These are phyloP conservation scores for Crotalus viridis DNA, from an alignment of 2,113 vertebrate species.

Conservation along the genomic window DNA sequence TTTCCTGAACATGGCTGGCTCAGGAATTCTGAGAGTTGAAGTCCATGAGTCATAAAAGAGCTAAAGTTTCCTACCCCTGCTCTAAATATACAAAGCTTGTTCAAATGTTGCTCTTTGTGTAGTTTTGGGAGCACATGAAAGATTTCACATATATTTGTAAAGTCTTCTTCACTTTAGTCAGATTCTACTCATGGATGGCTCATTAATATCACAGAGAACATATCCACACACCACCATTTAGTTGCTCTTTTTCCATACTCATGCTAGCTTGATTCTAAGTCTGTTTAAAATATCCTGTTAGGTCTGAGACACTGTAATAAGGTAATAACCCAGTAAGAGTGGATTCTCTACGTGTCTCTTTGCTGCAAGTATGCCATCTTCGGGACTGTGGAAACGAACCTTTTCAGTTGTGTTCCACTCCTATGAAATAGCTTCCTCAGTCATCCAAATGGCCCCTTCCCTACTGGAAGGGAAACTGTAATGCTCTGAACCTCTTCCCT, in stretches of 20 bases:
- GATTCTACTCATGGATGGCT: not conserved
- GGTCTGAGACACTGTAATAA: not conserved
- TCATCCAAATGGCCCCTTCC: not conserved
- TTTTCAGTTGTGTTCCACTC: not conserved
- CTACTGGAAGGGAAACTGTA: not conserved
- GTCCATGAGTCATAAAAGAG: no score
- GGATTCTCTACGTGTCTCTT: not conserved
- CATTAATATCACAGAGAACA: not conserved
- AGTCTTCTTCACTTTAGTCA: not conserved
- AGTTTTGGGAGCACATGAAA: not conserved
- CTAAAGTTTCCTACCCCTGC: no score
- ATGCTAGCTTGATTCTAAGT: not conserved
- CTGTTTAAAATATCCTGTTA: not conserved
- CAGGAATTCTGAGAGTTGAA: no score
- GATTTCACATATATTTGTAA: not conserved
- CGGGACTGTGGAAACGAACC: not conserved
- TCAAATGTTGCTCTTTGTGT: not conserved
- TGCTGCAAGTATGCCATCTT: not conserved
- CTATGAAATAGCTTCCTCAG: not conserved
- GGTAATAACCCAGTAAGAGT: not conserved
- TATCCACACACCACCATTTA: not conserved
- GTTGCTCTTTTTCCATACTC: not conserved
- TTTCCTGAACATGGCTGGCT: no score
- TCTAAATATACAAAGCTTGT: not conserved
- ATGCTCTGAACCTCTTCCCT: not conserved